phyloP scores from a whole-genome alignment of 37 sponge, comb jelly and placozoan genomes.

The Beroe forskalii region DNA sequence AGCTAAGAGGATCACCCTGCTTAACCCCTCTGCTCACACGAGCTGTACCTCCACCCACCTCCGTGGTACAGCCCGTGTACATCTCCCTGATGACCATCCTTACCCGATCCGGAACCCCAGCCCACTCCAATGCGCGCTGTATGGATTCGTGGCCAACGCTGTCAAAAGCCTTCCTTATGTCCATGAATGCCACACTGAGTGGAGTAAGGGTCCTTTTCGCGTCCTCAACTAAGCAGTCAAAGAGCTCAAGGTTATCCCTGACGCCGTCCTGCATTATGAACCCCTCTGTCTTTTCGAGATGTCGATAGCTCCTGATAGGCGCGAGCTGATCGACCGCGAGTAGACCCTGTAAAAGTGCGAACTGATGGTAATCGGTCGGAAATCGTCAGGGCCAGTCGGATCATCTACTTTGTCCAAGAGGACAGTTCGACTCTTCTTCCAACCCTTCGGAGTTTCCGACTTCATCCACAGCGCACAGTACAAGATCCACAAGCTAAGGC shows the following conservation, averaged over 20 bases:
- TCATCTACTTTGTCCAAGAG: background rate
- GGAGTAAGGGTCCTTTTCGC: background rate
- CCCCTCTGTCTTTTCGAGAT: background rate
- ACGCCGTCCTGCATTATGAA: background rate
- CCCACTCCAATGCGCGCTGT: background rate
- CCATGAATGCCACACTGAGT: background rate
- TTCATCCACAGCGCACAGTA: background rate
- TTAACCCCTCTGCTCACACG: background rate
- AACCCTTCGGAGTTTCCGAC: background rate
- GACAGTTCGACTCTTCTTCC: background rate
- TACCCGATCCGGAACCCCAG: background rate
- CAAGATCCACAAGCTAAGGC: background rate
- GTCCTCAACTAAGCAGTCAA: background rate
- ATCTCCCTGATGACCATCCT: background rate
- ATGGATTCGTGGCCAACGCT: background rate
- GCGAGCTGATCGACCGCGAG: background rate
- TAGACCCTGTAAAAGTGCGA: background rate
- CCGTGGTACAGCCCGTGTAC: background rate
- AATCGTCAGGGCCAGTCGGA: background rate
- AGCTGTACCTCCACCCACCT: background rate
- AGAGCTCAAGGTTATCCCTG: background rate
- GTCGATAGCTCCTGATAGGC: background rate
- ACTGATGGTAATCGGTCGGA: background rate
- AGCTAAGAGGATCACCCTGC: constrained; percentile 27
- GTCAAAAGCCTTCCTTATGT: constrained; percentile 12